A percentile compares a stretch with the other conserved stretches of the same genome.
Conservation (phyloP, 2,888 invertebrate species). For the Xylocampa areola region DNA sequence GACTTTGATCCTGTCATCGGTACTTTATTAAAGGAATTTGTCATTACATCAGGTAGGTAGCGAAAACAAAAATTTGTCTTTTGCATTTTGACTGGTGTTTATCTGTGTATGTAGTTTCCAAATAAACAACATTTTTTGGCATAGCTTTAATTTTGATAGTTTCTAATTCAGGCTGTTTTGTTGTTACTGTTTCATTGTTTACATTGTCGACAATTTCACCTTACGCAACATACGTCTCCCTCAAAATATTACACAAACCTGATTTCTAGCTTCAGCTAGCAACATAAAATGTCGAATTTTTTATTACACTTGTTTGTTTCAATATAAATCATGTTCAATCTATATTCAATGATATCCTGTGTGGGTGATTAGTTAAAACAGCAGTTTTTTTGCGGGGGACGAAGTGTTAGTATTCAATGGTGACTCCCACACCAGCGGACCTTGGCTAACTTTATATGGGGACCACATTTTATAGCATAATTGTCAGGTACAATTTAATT, state of each 20-base stretch:
- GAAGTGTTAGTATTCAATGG: slow-evolving; percentile 74
- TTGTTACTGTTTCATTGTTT: neutral
- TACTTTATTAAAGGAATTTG: slow-evolving; percentile 10
- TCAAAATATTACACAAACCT: neutral
- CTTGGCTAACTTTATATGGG: slow-evolving; percentile 79
- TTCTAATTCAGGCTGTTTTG: neutral
- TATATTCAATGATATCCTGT: slow-evolving; percentile 57
- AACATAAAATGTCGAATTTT: slow-evolving; percentile 18
- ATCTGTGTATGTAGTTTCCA: too few relatives aligned
- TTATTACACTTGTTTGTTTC: slow-evolving; percentile 42
- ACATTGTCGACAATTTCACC: neutral
- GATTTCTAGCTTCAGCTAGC: neutral
- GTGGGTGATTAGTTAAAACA: slow-evolving; percentile 75
- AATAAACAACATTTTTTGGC: too few relatives aligned
- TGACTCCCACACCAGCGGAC: slow-evolving; percentile 75
- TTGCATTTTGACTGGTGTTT: too few relatives aligned
- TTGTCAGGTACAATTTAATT: slow-evolving; percentile 77
- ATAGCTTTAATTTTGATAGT: too few relatives aligned
- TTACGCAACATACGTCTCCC: neutral
- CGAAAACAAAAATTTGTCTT: neutral
- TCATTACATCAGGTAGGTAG: slow-evolving; percentile 1
- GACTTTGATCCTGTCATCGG: slow-evolving; percentile 32
- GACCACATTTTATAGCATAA: slow-evolving; percentile 70
- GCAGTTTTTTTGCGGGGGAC: slow-evolving; percentile 74
- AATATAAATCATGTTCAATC: slow-evolving; percentile 43